phyloP scores from a whole-genome alignment of 1,140 invertebrate species.

The Pseudobourletiella spinata region DNA sequence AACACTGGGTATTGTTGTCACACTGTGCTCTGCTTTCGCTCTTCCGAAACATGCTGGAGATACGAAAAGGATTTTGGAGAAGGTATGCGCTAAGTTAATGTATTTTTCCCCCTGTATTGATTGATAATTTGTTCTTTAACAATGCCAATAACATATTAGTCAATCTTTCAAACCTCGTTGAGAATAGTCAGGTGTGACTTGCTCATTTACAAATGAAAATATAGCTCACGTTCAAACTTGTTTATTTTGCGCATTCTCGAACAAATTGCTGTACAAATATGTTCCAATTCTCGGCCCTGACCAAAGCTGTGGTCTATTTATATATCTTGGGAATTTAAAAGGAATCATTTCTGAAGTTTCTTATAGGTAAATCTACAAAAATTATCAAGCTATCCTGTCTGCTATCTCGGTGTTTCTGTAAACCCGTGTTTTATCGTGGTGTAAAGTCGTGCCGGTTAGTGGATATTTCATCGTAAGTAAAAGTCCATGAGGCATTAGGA shows the following conservation, averaged over 20 bases:
- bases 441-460: too few species aligned
- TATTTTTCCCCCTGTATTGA: not conserved
- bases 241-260: not conserved
- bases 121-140: slow-evolving; percentile 2
- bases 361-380: too few species aligned
- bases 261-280: too few species aligned
- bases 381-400: too few species aligned
- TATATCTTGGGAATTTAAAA: too few species aligned
- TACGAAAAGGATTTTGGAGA: slow-evolving; percentile 46
- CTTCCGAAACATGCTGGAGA: slow-evolving; percentile 53
- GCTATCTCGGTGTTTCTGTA: too few species aligned
- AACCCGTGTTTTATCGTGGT: too few species aligned
- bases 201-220: not conserved
- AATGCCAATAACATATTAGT: not conserved
- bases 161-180: not conserved
- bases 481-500: too few species aligned
- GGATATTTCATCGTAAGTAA: too few species aligned
- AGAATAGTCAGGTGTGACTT: not conserved
- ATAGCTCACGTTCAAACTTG: slow-evolving; percentile 2
- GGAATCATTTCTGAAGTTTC: too few species aligned
- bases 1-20: slow-evolving; percentile 23
- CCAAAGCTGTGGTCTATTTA: too few species aligned
- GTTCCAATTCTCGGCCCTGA: too few species aligned
- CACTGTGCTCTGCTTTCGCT: slow-evolving; percentile 38
- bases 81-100: slow-evolving; percentile 40